phyloP scores from a whole-genome alignment of 2,888 invertebrate genomes.

The Erynnis tages region DNA sequence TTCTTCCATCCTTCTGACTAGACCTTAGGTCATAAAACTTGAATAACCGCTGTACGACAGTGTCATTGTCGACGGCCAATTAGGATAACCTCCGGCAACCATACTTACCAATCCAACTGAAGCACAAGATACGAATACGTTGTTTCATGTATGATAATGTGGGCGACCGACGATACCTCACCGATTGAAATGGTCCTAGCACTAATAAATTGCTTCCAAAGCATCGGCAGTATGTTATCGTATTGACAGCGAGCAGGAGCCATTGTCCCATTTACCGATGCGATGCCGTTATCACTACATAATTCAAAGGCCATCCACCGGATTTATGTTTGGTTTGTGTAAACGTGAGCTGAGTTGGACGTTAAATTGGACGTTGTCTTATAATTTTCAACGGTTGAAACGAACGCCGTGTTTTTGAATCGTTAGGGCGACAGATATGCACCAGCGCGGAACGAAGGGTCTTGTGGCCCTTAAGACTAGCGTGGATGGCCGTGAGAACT shows the following conservation, averaged over 20 bases:
- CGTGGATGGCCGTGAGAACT: slow-evolving; percentile 37
- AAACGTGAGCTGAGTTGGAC: background rate
- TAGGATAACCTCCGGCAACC: too few relatives aligned
- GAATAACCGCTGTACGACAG: too few relatives aligned
- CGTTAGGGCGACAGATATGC: slow-evolving; percentile 58
- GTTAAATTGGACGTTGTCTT: background rate
- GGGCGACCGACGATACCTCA: too few relatives aligned
- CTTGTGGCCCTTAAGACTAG: too few relatives aligned
- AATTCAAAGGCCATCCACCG: slow-evolving; percentile 22
- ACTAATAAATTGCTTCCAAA: too few relatives aligned
- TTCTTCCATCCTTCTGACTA: too few relatives aligned
- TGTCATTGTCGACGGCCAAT: too few relatives aligned
- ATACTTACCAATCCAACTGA: too few relatives aligned
- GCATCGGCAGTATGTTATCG: slow-evolving; percentile 21
- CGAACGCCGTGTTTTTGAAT: slow-evolving; percentile 26
- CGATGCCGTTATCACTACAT: slow-evolving; percentile 27
- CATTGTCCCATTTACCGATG: slow-evolving; percentile 27
- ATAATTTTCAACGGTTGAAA: slow-evolving; percentile 11
- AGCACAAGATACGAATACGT: too few relatives aligned
- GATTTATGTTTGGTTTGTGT: slow-evolving; percentile 23
- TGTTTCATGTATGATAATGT: too few relatives aligned
- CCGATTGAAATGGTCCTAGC: too few relatives aligned
- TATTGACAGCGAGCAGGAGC: slow-evolving; percentile 18
- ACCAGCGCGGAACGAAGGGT: slow-evolving; percentile 63
- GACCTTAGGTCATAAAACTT: too few relatives aligned